Percentiles rank a stretch among this genome's conserved stretches.
phyloP scores from a whole-genome alignment of 2,797 vertebrate genomes.

The Fratercula arctica region DNA sequence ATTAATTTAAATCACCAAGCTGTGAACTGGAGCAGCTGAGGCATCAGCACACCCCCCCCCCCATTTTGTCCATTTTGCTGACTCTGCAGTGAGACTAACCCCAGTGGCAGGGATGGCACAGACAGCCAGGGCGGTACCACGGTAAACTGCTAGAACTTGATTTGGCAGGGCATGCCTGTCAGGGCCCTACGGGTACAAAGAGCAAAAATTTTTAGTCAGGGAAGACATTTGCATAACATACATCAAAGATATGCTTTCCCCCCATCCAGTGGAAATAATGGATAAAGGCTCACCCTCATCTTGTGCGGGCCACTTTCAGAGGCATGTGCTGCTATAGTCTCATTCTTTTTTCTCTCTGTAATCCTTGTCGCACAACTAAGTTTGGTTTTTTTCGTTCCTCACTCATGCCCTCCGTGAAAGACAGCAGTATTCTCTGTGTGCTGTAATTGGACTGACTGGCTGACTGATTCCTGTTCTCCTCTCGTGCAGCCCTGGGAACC shows the following conservation, averaged over 20 bases:
- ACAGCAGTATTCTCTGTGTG: slow-evolving; percentile 27
- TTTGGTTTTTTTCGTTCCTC: slow-evolving; percentile 7
- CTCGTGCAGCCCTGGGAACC: slow-evolving; percentile 46
- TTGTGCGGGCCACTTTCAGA: not conserved
- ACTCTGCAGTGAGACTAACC: not conserved
- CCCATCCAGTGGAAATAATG: not conserved
- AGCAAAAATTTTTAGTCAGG: not conserved
- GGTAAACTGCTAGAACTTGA: not conserved
- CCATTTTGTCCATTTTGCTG: not conserved
- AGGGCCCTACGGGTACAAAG: not conserved
- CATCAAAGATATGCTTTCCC: not conserved
- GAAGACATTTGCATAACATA: slow-evolving; percentile 9
- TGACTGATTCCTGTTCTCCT: slow-evolving; percentile 59
- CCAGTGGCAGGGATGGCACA: not conserved
- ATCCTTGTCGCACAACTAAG: slow-evolving; percentile 58
- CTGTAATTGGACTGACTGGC: slow-evolving; percentile 68
- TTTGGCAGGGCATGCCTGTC: not conserved
- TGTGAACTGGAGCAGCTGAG: not conserved
- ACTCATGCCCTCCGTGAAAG: slow-evolving; percentile 44
- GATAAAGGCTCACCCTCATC: not conserved
- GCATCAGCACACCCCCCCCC: rapidly evolving
- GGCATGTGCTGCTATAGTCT: not conserved
- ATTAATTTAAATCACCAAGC: not conserved
- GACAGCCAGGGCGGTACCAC: not conserved
- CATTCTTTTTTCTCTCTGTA: slow-evolving; percentile 20